Evolutionary conservation across 1,140 invertebrate genomes (phyloP).

Genomic region (Anastrepha ludens): DNA sequence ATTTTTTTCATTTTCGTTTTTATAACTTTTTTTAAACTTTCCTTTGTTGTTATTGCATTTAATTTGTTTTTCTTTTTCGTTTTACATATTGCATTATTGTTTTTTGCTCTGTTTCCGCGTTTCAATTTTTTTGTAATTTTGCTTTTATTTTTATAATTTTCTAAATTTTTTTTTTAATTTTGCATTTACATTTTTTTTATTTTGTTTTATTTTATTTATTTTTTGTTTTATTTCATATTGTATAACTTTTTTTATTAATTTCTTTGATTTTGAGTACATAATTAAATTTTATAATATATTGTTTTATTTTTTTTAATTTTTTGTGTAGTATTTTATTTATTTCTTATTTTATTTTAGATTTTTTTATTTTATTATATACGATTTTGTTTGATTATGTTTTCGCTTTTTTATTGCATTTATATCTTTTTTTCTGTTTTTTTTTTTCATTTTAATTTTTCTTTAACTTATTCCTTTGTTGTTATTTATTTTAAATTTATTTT

Average conservation of each 20-base stretch:
- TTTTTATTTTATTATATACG: too few species aligned
- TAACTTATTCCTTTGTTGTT: too few species aligned
- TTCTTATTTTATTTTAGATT: background rate
- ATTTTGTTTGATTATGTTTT: too few species aligned
- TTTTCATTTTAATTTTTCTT: too few species aligned
- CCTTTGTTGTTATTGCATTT: background rate
- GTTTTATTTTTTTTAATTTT: background rate
- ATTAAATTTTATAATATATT: too few species aligned
- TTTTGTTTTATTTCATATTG: background rate
- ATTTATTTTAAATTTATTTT: background rate
- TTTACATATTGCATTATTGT: background rate
- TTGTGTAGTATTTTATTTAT: background rate
- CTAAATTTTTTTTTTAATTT: too few species aligned
- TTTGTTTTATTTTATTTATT: background rate
- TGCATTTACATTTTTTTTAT: too few species aligned
- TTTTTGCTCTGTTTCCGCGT: too few species aligned
- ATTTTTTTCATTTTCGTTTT: background rate
- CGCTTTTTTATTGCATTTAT: too few species aligned
- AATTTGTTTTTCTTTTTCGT: background rate
- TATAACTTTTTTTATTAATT: background rate
- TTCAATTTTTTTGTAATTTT: too few species aligned
- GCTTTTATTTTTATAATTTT: too few species aligned
- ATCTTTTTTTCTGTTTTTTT: too few species aligned
- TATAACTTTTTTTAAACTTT: background rate
- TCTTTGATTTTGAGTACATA: background rate